Evolutionary conservation across 1,140 invertebrate species (phyloP).

Genomic region (Anadara kagoshimensis): DNA sequence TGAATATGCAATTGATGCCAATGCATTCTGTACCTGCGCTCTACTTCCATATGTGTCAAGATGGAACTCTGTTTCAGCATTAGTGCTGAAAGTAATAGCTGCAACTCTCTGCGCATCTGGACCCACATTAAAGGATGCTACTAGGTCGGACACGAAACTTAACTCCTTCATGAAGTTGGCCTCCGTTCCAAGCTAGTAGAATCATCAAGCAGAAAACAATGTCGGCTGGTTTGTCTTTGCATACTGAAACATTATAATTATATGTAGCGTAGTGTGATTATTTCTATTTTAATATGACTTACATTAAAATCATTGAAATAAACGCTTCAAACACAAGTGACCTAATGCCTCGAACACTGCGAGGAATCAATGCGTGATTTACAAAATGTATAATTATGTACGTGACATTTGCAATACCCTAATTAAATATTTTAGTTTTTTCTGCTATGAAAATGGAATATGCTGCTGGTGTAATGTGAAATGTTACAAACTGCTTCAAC

Average conservation of each 20-base stretch:
- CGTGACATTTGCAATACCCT: no score
- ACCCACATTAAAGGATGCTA: conserved; percentile 6
- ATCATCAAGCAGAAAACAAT: conserved; percentile 23
- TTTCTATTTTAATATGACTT: no score
- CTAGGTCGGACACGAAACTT: conserved; percentile 17
- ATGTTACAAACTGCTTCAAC: no score
- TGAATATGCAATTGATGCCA: neutral
- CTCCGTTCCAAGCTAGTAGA: conserved; percentile 6
- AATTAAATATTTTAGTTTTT: no score
- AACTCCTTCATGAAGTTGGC: conserved; percentile 27
- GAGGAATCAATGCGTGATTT: no score
- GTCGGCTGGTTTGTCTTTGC: conserved; percentile 5
- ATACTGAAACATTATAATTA: conserved; percentile 1
- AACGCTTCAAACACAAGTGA: no score
- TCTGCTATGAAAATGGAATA: no score
- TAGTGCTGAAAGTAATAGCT: conserved; percentile 16
- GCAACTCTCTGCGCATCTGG: neutral
- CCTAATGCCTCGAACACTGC: no score
- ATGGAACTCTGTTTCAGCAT: conserved; percentile 13
- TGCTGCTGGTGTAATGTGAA: no score
- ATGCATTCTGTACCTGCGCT: conserved; percentile 12
- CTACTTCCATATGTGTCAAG: conserved; percentile 13
- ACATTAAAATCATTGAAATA: no score
- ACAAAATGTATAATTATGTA: no score
- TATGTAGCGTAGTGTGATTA: no score